Conservation (phyloP, 2,797 vertebrate species). For the Morus bassanus region DNA sequence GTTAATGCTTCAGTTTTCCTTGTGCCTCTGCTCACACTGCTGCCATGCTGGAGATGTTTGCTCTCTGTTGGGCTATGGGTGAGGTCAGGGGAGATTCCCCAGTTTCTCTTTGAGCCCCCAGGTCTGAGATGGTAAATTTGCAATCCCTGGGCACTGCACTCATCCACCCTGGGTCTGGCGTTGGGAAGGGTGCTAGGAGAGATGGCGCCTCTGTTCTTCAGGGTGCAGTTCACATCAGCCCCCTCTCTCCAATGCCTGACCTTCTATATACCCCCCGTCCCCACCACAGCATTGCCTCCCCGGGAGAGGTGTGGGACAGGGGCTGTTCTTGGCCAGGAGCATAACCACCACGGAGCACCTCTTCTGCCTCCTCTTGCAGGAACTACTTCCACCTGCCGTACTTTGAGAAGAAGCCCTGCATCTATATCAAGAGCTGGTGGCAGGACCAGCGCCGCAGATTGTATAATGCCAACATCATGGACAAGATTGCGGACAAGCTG, state of each 20-base stretch:
- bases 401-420: constrained; percentile 94
- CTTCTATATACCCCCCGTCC: rapidly evolving
- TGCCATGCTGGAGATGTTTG: not conserved
- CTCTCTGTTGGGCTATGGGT: not conserved
- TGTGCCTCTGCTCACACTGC: not conserved
- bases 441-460: constrained; percentile 92
- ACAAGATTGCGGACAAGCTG: constrained; percentile 94
- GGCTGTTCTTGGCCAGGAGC: rapidly evolving
- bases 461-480: constrained; percentile 94
- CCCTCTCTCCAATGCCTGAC: not conserved
- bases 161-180: not conserved
- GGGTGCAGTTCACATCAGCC: not conserved
- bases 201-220: no score
- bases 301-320: rapidly evolving
- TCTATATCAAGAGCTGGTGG: constrained; percentile 97
- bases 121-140: not conserved
- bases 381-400: constrained; percentile 97
- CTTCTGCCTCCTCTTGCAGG: constrained; percentile 63
- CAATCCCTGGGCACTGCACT: not conserved
- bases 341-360: rapidly evolving
- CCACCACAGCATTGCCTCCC: rapidly evolving
- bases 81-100: not conserved
- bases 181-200: not conserved
- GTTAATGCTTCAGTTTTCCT: not conserved
- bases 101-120: no score